Conservation (phyloP, 2,113 vertebrate species). For the Phyllostomus hastatus region DNA sequence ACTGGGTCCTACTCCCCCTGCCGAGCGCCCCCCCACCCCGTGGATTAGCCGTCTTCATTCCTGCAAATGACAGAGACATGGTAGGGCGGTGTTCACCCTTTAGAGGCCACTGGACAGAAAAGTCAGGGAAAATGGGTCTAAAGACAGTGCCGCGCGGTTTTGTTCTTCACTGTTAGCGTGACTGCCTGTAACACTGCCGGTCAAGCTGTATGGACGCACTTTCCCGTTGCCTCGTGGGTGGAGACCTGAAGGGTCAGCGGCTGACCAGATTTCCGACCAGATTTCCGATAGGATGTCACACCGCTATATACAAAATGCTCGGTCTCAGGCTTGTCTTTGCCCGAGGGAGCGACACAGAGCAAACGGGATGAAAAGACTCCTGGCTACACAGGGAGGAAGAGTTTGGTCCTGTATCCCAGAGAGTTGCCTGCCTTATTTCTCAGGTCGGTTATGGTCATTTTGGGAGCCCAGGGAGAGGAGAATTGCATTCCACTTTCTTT, state of each 20-base stretch:
- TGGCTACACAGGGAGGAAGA: fast-evolving
- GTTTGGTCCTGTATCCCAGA: not conserved
- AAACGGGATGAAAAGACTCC: not conserved
- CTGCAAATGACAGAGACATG: fast-evolving
- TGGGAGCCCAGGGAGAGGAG: not conserved
- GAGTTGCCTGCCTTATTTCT: not conserved
- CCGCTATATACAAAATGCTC: not conserved
- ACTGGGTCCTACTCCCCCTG: no score
- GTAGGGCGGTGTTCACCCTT: not conserved
- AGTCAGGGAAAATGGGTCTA: not conserved
- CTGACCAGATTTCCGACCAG: not conserved
- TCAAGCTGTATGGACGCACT: not conserved
- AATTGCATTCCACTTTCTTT: not conserved
- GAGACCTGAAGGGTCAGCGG: not conserved
- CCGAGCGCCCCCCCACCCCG: no score
- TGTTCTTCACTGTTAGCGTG: not conserved
- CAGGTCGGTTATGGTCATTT: not conserved
- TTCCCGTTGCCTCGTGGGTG: not conserved
- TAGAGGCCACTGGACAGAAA: not conserved
- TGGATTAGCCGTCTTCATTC: not conserved
- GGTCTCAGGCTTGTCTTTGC: not conserved
- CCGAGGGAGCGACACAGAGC: not conserved
- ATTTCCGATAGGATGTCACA: not conserved
- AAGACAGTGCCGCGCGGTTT: not conserved
- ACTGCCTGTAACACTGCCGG: not conserved